Conservation (phyloP, 1,140 invertebrate genomes). For the Papilio xuthus region DNA sequence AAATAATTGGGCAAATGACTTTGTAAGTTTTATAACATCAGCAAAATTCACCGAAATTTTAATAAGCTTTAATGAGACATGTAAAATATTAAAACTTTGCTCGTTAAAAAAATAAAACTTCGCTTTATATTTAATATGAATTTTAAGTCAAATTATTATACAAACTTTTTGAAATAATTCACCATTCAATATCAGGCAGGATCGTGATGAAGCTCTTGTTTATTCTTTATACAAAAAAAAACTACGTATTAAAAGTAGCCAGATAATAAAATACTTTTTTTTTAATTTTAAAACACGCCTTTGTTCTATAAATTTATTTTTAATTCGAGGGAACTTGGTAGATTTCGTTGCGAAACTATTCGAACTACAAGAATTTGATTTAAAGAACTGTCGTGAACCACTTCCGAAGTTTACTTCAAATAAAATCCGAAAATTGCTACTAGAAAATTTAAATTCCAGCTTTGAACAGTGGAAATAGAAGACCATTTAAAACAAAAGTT, state of each 20-base stretch:
- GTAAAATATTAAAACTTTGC: not conserved
- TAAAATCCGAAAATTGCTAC: slow-evolving; percentile 16
- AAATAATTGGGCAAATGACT: not conserved
- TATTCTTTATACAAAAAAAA: too few species aligned
- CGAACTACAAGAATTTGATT: slow-evolving; percentile 21
- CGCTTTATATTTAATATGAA: not conserved
- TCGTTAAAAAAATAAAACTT: not conserved
- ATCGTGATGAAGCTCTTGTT: too few species aligned
- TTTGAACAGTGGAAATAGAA: slow-evolving; percentile 11
- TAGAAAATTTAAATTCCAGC: slow-evolving; percentile 25
- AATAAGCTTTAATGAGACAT: not conserved
- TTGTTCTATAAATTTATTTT: not conserved
- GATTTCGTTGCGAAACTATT: slow-evolving; percentile 11
- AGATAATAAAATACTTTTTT: too few species aligned
- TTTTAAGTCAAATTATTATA: not conserved
- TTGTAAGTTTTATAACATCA: not conserved
- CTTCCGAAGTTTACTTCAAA: slow-evolving; percentile 20
- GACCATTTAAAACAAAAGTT: slow-evolving; percentile 17
- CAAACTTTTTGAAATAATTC: not conserved
- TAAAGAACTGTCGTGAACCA: slow-evolving; percentile 26
- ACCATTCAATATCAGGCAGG: too few species aligned
- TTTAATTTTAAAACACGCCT: not conserved
- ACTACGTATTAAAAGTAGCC: too few species aligned
- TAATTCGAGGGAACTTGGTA: not conserved
- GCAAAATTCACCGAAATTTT: not conserved